Evolutionary conservation across 2,888 invertebrate genomes (phyloP), one percentile per base, ranked within the genome.

Genomic region (Lasioglossum marginatum): DNA sequence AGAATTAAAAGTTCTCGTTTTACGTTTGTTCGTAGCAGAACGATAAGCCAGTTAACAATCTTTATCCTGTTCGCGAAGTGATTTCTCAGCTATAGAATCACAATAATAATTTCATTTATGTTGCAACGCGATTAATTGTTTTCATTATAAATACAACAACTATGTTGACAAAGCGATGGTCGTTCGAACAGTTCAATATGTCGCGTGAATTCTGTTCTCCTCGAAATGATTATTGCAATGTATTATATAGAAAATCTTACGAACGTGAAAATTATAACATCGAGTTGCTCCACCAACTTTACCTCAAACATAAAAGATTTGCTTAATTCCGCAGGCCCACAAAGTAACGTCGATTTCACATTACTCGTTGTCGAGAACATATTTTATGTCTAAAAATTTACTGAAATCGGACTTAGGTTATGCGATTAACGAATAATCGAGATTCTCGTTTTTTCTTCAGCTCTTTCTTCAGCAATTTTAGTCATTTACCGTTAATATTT

Each of bases 291-390:
- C 31, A 8, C 27, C 43, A 34, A 14, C 40, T 48, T 83, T 91
- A 94, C 94, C 93, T 94, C 94, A 37, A 94, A 94, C 73, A 93
- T 89, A 27, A 94, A 93, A 19, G 92, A 87, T 78, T 92, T 92
- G 63, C 92, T 92, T 31, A 91, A 66, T 66, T 91, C 90, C 27
- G 81, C 45, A 6, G 93, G 89, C 2, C 94, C 94, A 60, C 80
- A 90, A 4, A 94, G 80, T 68, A 94, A 87, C 5, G 91, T 93
- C 45, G 92, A 77, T 43, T 83, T 89, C n/a, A 92, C 88, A 71
- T 83, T 84, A 31, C 74, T 37, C 57, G 80, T 89, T 8, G n/a
- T 16, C 14, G 79, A 60, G 40, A 91, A 87, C 90, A 90, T 90
- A 5, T n/a, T 72, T 83, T 34, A 8, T 2, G 23, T 27, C 19